phyloP scores from a whole-genome alignment of 1,140 invertebrate genomes.

The Diabrotica undecimpunctata region DNA sequence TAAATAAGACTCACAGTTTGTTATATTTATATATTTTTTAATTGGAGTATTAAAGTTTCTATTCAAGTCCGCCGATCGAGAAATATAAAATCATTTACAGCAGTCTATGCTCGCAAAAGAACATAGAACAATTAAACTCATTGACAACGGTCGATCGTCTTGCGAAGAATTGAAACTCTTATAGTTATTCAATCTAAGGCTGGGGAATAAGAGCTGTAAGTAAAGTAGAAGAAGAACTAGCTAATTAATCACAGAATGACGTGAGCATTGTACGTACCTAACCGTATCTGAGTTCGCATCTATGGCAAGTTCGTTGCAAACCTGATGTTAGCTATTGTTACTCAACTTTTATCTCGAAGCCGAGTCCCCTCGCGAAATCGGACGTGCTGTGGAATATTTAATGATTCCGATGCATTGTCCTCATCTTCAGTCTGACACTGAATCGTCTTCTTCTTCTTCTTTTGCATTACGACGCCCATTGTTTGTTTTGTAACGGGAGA shows the following conservation, averaged over 20 bases:
- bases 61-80: no score
- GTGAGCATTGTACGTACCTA: slow-evolving; percentile 33
- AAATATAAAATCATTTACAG: no score
- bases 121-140: no score
- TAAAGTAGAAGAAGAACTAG: slow-evolving; percentile 29
- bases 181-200: not conserved
- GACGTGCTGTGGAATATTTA: slow-evolving; percentile 41
- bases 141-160: no score
- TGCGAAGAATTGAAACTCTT: no score
- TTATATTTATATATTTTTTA: no score
- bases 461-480: slow-evolving; percentile 33
- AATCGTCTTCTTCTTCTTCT: slow-evolving; percentile 27
- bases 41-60: no score
- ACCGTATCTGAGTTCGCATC: slow-evolving; percentile 30
- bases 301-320: slow-evolving; percentile 34
- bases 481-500: slow-evolving; percentile 32
- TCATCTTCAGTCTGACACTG: slow-evolving; percentile 33
- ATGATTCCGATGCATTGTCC: slow-evolving; percentile 40
- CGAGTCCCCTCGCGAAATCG: slow-evolving; percentile 38
- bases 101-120: no score
- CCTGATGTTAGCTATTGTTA: slow-evolving; percentile 37
- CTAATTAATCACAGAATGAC: slow-evolving; percentile 37
- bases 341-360: slow-evolving; percentile 28
- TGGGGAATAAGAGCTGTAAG: not conserved
- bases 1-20: no score